These are phyloP conservation scores for Sarcophaga caerulescens DNA, from an alignment of 2,888 invertebrate genomes.

Conservation along the genomic window DNA sequence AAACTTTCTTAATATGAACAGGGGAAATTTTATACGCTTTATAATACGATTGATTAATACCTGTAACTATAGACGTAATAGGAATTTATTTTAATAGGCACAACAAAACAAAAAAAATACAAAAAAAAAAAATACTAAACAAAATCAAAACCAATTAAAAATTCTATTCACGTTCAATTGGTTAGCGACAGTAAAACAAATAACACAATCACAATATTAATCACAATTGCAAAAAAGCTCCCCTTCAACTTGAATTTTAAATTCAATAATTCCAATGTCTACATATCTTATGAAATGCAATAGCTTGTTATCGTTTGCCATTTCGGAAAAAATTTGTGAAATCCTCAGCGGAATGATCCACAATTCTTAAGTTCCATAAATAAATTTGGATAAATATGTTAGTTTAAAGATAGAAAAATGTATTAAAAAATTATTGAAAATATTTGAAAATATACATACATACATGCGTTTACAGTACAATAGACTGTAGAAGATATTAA, in stretches of 20 bases:
- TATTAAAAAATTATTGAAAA: too few species aligned
- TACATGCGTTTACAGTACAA: too few species aligned
- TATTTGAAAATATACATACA: too few species aligned
- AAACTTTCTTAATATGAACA: too few species aligned
- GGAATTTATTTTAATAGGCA: conserved; percentile 8
- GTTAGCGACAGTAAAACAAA: conserved; percentile 33
- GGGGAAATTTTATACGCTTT: neutral
- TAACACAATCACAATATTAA: neutral
- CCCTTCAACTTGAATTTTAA: conserved; percentile 50
- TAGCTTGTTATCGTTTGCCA: too few species aligned
- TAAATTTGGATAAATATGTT: too few species aligned
- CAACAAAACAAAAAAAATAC: neutral
- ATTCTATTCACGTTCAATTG: conserved; percentile 43
- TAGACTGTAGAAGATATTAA: too few species aligned
- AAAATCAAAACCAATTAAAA: conserved; percentile 14
- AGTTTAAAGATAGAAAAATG: too few species aligned
- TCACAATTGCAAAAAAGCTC: neutral
- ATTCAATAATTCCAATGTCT: neutral
- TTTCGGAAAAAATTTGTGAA: too few species aligned
- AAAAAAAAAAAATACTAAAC: neutral
- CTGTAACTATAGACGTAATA: neutral
- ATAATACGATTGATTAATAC: neutral
- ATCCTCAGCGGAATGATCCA: too few species aligned
- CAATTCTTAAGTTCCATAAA: too few species aligned
- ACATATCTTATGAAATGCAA: too few species aligned